Evolutionary conservation across 1,140 invertebrate species (phyloP), one percentile per base, ranked within the genome.

Genomic region (Drosophila gunungcola): DNA sequence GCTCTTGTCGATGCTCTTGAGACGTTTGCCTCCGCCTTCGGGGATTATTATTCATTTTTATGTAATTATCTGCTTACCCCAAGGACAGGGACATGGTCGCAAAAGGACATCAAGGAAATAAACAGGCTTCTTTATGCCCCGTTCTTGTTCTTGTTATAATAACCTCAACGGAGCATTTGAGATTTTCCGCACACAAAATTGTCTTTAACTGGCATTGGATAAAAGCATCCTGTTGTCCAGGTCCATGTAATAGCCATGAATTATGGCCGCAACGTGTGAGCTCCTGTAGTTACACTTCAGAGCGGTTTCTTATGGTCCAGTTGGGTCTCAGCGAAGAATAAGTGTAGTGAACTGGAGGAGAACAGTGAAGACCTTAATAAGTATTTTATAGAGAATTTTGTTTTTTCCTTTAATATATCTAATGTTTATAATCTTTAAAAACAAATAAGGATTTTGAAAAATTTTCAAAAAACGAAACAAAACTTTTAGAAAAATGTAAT

Each of bases 1-100:
- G 79, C 83, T 83, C 62, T 76, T 88, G 75, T 65, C 83, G 69
- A 76, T 79, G 62, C 75, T 69, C 82, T 64, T 60, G 67, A 89
- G 83, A 88, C 65, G 53, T 13, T 42, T 42, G 45, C 9, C 21
- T 48, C 21, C 56, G 62, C 77, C 82, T 72, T 78, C 61, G 67
- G 61, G 72, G 79, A 88, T 83, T 88, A 89, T 89, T 83, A 88
- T 83, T 89, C 79, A 80, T 83, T 88, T 88, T 88, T 89, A 88
- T 89, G 84, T 88, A 88, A 88, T 88, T 88, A 88, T 89, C 75
- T 88, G 56, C 79, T 80, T 83, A 83, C 67, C 43, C 63, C 55
- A 79, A 52, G 58, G 48, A 42, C 62, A 27, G 16, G 48, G 39
- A n/a, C 67, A 45, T 32, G 16, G 16, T 21, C 16, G 56, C 57